phyloP scores from a whole-genome alignment of 2,797 vertebrate genomes.

The Amniataba percoides region DNA sequence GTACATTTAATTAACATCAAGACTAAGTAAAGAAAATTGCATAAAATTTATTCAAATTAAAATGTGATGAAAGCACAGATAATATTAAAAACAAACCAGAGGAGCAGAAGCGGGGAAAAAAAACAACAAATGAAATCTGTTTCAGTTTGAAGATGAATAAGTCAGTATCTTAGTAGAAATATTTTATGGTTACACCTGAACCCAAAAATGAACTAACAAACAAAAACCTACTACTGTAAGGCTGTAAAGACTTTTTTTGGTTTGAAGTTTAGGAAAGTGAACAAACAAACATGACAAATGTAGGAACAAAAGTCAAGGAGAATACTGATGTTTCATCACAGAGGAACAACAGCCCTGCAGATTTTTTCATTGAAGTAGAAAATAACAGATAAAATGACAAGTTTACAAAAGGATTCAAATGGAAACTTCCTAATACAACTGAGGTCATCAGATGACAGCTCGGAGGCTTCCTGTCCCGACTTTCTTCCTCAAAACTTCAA shows the following conservation, averaged over 20 bases:
- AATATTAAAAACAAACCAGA: not conserved
- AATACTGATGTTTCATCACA: no score
- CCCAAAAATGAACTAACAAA: not conserved
- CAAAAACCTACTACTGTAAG: not conserved
- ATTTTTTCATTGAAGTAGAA: not conserved
- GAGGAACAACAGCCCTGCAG: no score
- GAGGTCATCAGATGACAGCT: conserved; percentile 90
- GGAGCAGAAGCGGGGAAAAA: not conserved
- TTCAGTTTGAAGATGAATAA: not conserved
- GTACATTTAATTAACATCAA: not conserved
- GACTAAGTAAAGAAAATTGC: not conserved
- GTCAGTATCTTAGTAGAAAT: not conserved
- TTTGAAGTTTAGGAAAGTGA: not conserved
- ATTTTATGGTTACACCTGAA: not conserved
- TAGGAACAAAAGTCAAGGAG: no score
- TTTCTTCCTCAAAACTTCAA: conserved; percentile 97
- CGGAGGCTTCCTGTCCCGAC: conserved; percentile 93
- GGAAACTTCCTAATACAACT: not conserved
- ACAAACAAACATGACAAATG: not conserved
- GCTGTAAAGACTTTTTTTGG: not conserved
- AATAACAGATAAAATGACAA: not conserved
- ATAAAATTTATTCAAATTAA: not conserved
- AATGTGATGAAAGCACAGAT: not conserved
- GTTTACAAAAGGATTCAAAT: not conserved
- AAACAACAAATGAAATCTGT: not conserved